Evolutionary conservation across 2,797 vertebrate genomes (phyloP), one percentile per base, ranked within the genome.

Genomic region (Sebastiscus tertius): DNA sequence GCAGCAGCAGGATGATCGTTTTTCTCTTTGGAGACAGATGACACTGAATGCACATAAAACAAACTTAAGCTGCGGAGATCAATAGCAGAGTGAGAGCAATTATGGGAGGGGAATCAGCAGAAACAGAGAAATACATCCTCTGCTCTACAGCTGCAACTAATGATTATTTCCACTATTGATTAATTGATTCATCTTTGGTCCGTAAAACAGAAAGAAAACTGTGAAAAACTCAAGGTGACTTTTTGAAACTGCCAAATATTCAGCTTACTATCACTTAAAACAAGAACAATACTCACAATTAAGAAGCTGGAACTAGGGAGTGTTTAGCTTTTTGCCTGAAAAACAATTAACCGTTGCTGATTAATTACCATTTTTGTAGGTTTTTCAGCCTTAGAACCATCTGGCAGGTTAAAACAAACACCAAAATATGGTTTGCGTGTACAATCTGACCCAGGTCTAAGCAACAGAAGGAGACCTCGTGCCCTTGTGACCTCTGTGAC

Each of bases 401-500:
- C 36, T 18, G 36, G 8, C 20, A 42, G 65, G 3, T 64, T 62
- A 36, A 66, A 76, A 65, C 54, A 73, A 78, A 77, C 1, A 54
- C 13, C 46, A 13, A 24, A 26, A 52, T 31, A 60, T 22, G 29
- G 67, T 72, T 56, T 34, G 55, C 55, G 49, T 34, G 10, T 1
- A 5, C 9, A 20, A 72, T 64, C n/a, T 1, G 26, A 59, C 16
- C 42, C 34, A 14, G 36, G 14, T 61, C 33, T 10, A 3, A 1
- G 8, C 52, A 65, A 58, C 69, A 79, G 54, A 29, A 67, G 46
- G 59, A 62, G 71, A 39, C 36, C 62, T 3, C 26, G 3, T 46
- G 62, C 13, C 81, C 62, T 18, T 1, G 2, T 67, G 80, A 70
- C 75, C 76, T 54, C 55, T 60, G 26, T 63, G 68, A 73, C 76